Evolutionary conservation across 2,113 vertebrate genomes (phyloP), one percentile per base, ranked within the genome.

Genomic region (Balaeniceps rex): DNA sequence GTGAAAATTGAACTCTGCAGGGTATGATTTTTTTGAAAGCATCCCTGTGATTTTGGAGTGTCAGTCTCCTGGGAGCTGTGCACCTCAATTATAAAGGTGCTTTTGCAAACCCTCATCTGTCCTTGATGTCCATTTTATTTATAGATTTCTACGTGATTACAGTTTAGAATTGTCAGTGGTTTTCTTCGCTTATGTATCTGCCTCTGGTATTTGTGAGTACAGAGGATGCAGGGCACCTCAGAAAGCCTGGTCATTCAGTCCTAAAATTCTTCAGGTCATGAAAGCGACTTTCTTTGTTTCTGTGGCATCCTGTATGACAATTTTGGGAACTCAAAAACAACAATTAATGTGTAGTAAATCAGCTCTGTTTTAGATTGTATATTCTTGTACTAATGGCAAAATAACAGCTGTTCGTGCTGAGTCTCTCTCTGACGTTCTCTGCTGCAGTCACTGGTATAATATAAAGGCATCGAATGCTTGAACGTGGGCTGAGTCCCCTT

Each of bases 1-100:
- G 91, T 94, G 94, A 93, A 95, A 97, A 97, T 97, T 84, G 93
- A 91, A 87, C 91, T 95, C 96, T 69, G 96, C 94, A 88, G 95
- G 95, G 29, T 95, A 74, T 71, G 77, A 82, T 69, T 97, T 95
- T 97, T 95, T 68, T 93, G 54, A 96, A 97, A 95, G 95, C 91
- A 91, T 94, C 92, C 57, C 83, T 58, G 77, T 83, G 81, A 91
- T 87, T 91, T 88, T 92, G 86, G 38, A 96, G 77, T 65, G 61
- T 84, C 57, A 65, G 61, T 90, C 92, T 93, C 84, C 87, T 60
- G 69, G 80, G 57, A 87, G 63, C 81, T 91, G 34, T 51, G 77
- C 46, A 65, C 83, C 74, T 92, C 93, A 94, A 72, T 95, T 96
- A 94, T 49, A 80, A 84, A 93, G 65, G 88, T 94, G 93, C 95